These are phyloP conservation scores for Harpegnathos saltator DNA, from an alignment of 1,140 invertebrate genomes.

Conservation along the genomic window DNA sequence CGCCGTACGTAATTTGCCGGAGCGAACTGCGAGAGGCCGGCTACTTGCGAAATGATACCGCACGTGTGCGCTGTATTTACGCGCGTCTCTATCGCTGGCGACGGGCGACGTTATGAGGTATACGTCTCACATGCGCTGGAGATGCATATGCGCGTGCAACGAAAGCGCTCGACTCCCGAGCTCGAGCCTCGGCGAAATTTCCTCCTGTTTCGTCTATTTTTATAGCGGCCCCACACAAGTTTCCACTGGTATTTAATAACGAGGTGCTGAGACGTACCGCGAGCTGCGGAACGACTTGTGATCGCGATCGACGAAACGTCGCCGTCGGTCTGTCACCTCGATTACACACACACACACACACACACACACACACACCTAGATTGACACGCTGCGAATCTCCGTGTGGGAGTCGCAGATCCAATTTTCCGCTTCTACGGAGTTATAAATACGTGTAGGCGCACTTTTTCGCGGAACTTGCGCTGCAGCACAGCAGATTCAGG, in stretches of 20 bases:
- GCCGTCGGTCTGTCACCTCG: too few relatives aligned
- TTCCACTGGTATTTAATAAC: too few relatives aligned
- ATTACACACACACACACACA: too few relatives aligned
- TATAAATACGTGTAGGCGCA: neutral
- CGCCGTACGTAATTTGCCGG: slow-evolving; percentile 28
- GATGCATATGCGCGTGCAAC: neutral
- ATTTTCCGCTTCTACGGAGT: neutral
- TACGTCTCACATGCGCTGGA: slow-evolving; percentile 7
- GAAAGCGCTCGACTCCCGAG: neutral
- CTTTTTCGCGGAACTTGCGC: neutral
- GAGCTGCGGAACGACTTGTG: too few relatives aligned
- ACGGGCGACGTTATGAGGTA: neutral
- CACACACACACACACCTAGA: neutral
- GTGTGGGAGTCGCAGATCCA: slow-evolving; percentile 5
- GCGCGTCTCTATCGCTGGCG: neutral
- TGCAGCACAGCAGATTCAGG: neutral
- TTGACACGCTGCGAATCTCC: neutral
- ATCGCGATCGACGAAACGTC: neutral
- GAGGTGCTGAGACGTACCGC: too few relatives aligned
- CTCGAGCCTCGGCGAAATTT: neutral
- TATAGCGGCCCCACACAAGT: neutral
- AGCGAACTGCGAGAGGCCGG: neutral
- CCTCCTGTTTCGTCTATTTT: neutral
- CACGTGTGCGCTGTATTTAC: slow-evolving; percentile 20
- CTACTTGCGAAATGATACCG: neutral